These are phyloP conservation scores for Phalera bucephala DNA, from an alignment of 2,888 invertebrate genomes.

Conservation along the genomic window DNA sequence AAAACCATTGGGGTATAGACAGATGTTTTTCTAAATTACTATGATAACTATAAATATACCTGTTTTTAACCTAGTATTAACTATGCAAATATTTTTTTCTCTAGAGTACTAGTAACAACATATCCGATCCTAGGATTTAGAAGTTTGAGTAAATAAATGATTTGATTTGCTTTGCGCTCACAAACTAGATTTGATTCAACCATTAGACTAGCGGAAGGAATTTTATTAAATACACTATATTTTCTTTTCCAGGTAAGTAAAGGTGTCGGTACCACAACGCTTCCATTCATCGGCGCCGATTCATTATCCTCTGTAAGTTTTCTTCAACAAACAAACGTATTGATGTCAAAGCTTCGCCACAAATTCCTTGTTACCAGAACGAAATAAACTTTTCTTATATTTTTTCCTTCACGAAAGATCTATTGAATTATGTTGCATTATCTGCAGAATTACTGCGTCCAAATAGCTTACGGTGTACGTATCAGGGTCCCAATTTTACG, in stretches of 20 bases:
- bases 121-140: no score
- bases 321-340: conserved; percentile 34
- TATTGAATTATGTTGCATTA: conserved; percentile 46
- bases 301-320: conserved; percentile 44
- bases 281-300: conserved; percentile 29
- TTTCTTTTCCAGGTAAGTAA: conserved; percentile 54
- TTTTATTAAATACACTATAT: conserved; percentile 18
- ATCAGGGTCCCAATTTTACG: conserved; percentile 29
- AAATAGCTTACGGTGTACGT: conserved; percentile 29
- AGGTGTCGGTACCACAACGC: conserved; percentile 36
- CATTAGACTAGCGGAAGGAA: no score
- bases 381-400: conserved; percentile 16
- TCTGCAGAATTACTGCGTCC: conserved; percentile 35
- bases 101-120: no score
- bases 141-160: no score
- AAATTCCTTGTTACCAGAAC: conserved; percentile 38
- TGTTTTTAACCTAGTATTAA: no score
- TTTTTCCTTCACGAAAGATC: conserved; percentile 20
- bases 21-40: no score
- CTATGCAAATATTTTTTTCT: no score
- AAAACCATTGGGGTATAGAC: no score
- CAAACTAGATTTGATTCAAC: no score
- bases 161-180: no score
- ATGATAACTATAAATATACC: no score
- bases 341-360: conserved; percentile 37